These are phyloP conservation scores for Pocota personata DNA, from an alignment of 2,888 invertebrate species.

Conservation along the genomic window DNA sequence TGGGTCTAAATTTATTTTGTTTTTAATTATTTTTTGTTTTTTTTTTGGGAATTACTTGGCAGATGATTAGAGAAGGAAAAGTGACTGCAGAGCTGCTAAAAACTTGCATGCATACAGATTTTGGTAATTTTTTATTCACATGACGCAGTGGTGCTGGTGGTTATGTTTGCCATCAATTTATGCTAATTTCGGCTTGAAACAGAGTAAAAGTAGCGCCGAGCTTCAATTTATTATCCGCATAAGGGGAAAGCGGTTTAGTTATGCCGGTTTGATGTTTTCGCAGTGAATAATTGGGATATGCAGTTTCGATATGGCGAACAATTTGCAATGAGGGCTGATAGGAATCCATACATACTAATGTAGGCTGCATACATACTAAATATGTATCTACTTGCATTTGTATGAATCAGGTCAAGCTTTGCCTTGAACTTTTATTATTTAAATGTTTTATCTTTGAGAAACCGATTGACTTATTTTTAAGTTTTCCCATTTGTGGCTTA, in stretches of 20 bases:
- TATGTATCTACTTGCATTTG: too few species aligned
- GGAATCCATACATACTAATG: too few species aligned
- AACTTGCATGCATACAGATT: neutral
- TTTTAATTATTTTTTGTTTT: neutral
- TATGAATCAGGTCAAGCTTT: neutral
- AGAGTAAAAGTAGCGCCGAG: neutral
- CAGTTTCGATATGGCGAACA: neutral
- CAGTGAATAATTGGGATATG: neutral
- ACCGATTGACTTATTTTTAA: neutral
- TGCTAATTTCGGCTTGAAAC: neutral
- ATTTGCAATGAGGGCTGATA: too few species aligned
- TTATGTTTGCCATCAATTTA: neutral
- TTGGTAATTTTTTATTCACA: neutral
- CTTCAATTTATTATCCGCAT: neutral
- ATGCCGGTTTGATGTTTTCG: neutral
- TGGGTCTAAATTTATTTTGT: neutral
- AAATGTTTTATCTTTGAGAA: neutral
- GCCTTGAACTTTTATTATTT: neutral
- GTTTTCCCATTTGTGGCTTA: neutral
- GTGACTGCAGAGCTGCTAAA: neutral
- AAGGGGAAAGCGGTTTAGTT: neutral
- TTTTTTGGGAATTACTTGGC: constrained; percentile 5
- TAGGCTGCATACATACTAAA: too few species aligned
- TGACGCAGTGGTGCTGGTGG: neutral
- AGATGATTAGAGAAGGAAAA: neutral